Conservation (phyloP, 2,113 vertebrate genomes). For the Bos taurus region DNA sequence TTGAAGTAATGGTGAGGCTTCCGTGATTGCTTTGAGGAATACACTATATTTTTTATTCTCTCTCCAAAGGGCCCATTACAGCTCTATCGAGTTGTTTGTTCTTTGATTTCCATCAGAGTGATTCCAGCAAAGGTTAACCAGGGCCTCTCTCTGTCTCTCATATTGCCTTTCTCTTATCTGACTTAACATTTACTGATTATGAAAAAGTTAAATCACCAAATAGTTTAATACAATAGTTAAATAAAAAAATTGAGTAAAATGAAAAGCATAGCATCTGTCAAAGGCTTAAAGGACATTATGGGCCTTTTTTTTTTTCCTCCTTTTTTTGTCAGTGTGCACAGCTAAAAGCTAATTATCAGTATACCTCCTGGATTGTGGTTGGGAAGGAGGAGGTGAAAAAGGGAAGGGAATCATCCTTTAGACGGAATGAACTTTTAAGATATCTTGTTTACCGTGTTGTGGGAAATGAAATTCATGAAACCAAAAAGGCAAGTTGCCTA, state of each 20-base stretch:
- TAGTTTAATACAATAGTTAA: constrained; percentile 27
- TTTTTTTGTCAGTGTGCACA: neutral
- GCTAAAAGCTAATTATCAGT: neutral
- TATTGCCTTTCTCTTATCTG: neutral
- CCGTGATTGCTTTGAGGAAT: neutral
- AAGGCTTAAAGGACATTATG: neutral
- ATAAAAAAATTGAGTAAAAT: neutral
- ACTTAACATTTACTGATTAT: constrained; percentile 42
- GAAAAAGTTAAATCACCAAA: neutral
- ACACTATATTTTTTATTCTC: neutral
- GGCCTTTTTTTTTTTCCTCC: neutral
- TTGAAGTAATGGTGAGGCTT: constrained; percentile 33
- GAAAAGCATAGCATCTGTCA: neutral
- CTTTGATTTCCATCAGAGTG: constrained; percentile 40
- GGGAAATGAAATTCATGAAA: neutral
- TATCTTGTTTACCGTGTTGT: neutral
- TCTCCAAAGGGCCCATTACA: neutral
- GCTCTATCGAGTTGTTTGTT: constrained; percentile 19
- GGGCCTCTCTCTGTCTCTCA: neutral
- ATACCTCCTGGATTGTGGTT: neutral
- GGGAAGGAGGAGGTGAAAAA: neutral
- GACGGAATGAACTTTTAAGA: neutral
- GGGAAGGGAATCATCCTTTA: neutral
- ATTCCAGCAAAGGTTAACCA: constrained; percentile 6
- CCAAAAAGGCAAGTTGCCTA: neutral